These are phyloP conservation scores for Centrocercus urophasianus DNA, from an alignment of 2,113 vertebrate species.

Conservation along the genomic window DNA sequence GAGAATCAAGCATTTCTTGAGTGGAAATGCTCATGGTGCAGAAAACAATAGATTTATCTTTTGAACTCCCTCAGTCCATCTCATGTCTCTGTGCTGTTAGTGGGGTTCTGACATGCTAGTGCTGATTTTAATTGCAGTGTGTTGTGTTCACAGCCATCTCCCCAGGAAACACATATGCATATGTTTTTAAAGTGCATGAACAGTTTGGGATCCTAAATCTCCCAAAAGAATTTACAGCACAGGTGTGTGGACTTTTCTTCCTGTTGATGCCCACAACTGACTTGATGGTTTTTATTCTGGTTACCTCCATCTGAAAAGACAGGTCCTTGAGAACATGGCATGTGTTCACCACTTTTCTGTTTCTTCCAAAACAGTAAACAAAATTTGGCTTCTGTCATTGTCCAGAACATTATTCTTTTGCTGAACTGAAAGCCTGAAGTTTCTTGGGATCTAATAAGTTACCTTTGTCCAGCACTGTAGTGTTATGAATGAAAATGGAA, in stretches of 20 bases:
- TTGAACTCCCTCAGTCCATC: not conserved
- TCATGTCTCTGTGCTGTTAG: not conserved
- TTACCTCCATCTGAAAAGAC: not conserved
- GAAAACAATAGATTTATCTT: not conserved
- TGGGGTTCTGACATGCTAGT: not conserved
- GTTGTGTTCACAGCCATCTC: not conserved
- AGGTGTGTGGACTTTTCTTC: not conserved
- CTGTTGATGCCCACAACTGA: not conserved
- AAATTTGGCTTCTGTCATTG: no score
- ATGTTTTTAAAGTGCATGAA: not conserved
- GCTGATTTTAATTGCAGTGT: not conserved
- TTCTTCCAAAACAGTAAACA: no score
- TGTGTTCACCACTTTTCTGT: no score
- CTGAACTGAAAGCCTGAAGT: not conserved
- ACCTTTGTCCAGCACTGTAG: not conserved
- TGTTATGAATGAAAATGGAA: not conserved
- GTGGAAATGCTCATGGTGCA: not conserved
- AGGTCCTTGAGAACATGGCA: not conserved
- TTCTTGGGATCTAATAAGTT: not conserved
- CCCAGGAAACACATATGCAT: accelerated
- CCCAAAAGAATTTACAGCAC: not conserved
- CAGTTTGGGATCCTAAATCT: not conserved
- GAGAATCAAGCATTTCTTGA: not conserved
- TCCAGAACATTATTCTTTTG: not conserved
- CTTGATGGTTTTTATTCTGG: not conserved